Base-by-base conservation (phyloP, 2,113 vertebrate species). In the Laterallus jamaicensis region DNA sequence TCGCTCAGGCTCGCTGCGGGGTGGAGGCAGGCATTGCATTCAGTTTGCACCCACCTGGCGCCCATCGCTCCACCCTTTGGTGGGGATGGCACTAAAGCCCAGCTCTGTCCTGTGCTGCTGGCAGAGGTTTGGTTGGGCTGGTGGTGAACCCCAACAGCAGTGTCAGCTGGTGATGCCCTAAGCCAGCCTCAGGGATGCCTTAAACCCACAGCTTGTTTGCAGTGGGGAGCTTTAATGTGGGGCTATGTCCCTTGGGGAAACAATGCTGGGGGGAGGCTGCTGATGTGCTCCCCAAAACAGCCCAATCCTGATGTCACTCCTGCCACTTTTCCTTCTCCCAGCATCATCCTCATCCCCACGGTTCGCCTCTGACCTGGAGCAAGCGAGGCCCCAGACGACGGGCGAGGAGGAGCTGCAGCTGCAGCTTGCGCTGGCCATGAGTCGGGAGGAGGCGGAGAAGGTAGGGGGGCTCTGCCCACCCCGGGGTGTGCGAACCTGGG, bases 381-480 rank as follows among this genome's bases (percentile, higher is more conserved):
- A 99, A 92, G 99, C 99, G 1, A 98, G 99, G 62, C 99, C 99
- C 2, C 98, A 99, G 94, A 99, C 99, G 0, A 99, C 98, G 0
- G 99, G 99, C 25, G 99, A 99, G 94, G 99, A 99, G 96, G 99
- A 99, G 93, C 98, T 99, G 74, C 99, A 99, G 97, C 97, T 99
- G 94, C 99, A 99, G 98, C 98, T 99, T 92, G 99, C 99, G 1
- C 81, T 99, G 97, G 99, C 99, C 84, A 99, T 99, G 99, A 99
- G 99, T 97, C 98, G 98, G 13, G 99, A 99, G 95, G 99, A 99
- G 95, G 99, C 98, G 5, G 99, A 99, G 97, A 99, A 99, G 99
- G 99, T 99, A 98, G 95, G 75, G 49, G 22, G 32, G 17, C 40
- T 56, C 66, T 90, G 25, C 21, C 15, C 8, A 3, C n/a, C 28